Percentiles rank a stretch among this genome's conserved stretches.
phyloP scores from a whole-genome alignment of 1,140 invertebrate species.

The Macrosteles quadrilineatus region DNA sequence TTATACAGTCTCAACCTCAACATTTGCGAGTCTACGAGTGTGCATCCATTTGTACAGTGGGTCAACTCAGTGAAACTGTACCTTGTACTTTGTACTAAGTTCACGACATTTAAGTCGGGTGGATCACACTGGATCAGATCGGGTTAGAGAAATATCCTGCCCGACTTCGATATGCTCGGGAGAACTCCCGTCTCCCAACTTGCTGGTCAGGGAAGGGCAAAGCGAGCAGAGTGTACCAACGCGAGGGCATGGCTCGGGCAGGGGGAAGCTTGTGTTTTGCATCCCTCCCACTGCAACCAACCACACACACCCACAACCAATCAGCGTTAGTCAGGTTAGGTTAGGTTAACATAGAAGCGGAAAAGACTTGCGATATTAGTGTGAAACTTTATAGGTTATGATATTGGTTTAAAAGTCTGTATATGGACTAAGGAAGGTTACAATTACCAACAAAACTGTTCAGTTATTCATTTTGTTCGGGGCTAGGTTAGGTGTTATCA shows the following conservation, averaged over 20 bases:
- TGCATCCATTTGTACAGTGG: neutral
- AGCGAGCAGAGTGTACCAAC: slow-evolving; percentile 87
- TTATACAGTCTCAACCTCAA: too few relatives aligned
- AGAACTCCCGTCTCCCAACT: slow-evolving; percentile 79
- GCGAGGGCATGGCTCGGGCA: slow-evolving; percentile 62
- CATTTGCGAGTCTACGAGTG: neutral
- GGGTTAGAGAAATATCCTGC: slow-evolving; percentile 84
- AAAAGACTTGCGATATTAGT: too few relatives aligned
- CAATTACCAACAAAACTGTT: too few relatives aligned
- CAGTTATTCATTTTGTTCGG: too few relatives aligned
- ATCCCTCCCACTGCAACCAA: slow-evolving; percentile 42
- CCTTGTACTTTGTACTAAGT: slow-evolving; percentile 5
- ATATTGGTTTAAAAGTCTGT: too few relatives aligned
- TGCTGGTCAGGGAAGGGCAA: slow-evolving; percentile 90
- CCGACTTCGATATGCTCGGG: slow-evolving; percentile 69
- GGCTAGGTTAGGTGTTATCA: too few relatives aligned
- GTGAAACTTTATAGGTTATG: too few relatives aligned
- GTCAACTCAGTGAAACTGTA: neutral
- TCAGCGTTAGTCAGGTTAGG: slow-evolving; percentile 18
- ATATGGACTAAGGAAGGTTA: too few relatives aligned
- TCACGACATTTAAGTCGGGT: neutral
- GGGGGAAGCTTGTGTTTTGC: slow-evolving; percentile 46
- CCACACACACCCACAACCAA: slow-evolving; percentile 29
- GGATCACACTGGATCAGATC: slow-evolving; percentile 41
- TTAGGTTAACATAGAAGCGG: neutral